Evolutionary conservation across 1,140 invertebrate species (phyloP), one percentile per base, ranked within the genome.

Genomic region (Heliconius nattereri): DNA sequence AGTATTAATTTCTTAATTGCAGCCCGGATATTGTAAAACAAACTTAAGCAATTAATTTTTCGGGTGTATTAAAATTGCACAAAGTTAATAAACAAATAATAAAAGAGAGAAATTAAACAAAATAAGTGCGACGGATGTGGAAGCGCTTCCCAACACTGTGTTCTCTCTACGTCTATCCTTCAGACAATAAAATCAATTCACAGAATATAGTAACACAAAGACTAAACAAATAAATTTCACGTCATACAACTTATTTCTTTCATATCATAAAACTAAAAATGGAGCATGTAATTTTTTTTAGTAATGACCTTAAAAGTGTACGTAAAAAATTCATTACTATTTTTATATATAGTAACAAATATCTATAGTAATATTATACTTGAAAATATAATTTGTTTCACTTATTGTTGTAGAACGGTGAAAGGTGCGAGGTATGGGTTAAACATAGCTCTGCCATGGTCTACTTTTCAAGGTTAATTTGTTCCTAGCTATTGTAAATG

Each of bases 341-440:
- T 11, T 13, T 57, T 13, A 26, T 66, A 26, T 11, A 66, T 66
- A 26, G 0, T 29, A 13, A 11, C 3, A 26, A 26, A 26, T 66
- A 66, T 0, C 57, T 66, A 66, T 66, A 66, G 9, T 66, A 66
- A 66, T 66, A 66, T 66, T 66, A 66, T 66, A 26, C 3, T 66
- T 29, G 57, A 66, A 66, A 66, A 26, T 66, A 66, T 66, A 66
- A 66, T 66, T 66, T 29, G 29, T 29, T 66, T 66, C 23, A 66
- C 57, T 66, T 26, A 66, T 26, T 66, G 60, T 66, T 26, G 9
- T 9, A n/a, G 23, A 66, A 60, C 35, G 80, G 80, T 78, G 80
- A 81, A 78, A 81, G 75, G 80, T 81, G 76, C 72, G 57, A 78
- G 77, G 73, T 81, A 79, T 79, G 29, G 73, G 74, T 76, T 80